Evolutionary conservation across 37 sponge, comb jelly and placozoan species (phyloP), one percentile per base, ranked within the genome.

Genomic region (Halichondria panicea): DNA sequence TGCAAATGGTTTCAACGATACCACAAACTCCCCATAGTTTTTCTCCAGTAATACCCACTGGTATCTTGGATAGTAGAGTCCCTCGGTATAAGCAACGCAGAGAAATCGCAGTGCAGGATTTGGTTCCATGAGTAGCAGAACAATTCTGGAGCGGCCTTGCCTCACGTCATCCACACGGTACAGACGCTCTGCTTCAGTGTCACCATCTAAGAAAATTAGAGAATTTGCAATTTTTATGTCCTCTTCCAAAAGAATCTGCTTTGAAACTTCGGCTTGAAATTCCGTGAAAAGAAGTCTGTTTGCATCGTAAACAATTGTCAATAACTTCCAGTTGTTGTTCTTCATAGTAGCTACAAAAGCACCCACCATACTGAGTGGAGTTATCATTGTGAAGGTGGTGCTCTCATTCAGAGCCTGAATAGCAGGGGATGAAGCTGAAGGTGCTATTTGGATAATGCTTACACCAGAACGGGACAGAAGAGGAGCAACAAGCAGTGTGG

Each of bases 21-120:
- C 9, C 19, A 6, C 9, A 33, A 72, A 33, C 2, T 72, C n/a
- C 0, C 2, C 53, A 21, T n/a, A 30, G n/a, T 35, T 72, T 4
- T n/a, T 28, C 3, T 72, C 56, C 9, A 28, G 34, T 0, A 55
- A 37, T 54, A 72, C 18, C 56, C 55, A 72, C 40, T 72, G 55
- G 58, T 72, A 72, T 18, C 25, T 38, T 4, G 39, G 58, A 33
- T 72, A 72, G 9, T 6, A 9, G 9, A 64, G 19, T 5, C 30
- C 38, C 4, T 8, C 21, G 39, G 13, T 18, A 30, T 36, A 64
- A 19, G 65, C 65, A 28, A 35, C 31, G 19, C 65, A 64, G 38
- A 64, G 65, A 33, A 64, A 5, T 9, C 30, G 21, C 5, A 6
- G 38, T 64, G 65, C 65, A 28, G 35, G 39, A 5, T 15, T 19